Base-by-base conservation (phyloP, 2,797 vertebrate genomes). In the Sebastes umbrosus region DNA sequence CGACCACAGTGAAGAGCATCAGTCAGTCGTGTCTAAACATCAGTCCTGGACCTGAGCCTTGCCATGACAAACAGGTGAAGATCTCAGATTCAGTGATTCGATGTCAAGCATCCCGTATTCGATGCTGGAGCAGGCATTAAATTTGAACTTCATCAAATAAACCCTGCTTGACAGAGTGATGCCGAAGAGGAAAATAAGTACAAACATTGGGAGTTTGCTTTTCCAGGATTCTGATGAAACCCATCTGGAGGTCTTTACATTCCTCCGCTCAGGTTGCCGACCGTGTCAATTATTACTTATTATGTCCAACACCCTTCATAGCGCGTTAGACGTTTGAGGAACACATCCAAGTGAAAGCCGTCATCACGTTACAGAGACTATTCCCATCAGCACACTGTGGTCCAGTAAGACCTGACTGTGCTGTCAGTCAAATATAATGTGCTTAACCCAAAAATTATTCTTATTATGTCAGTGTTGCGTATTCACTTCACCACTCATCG, bases 221-320 rank as follows among this genome's bases (percentile, higher is more conserved):
- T 82, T 91, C 63, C 86, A 80, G 64, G 58, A 74, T 77, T 83
- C 62, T 84, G 69, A 94, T 92, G 71, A 83, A 90, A 86, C 46
- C 84, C 93, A 90, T 68, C 69, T 91, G 90, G n/a, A 76, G 59
- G 54, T 70, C 57, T 58, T 58, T 50, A 32, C 76, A 83, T 86
- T 86, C 82, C 84, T 80, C 62, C 5, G 84, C 80, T 90, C 86
- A 78, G 83, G 63, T 88, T 82, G 32, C 79, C 12, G n/a, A 62
- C 32, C 10, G 6, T 88, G 81, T 88, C 79, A 62, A 12, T 75
- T 74, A 11, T 70, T 73, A 55, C 67, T 86, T 80, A 66, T 72
- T 73, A 77, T 20, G 54, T 66, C 77, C 70, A 76, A 22, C 58
- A 20, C 11, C 77, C 52, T 63, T 67, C 70, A 20, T 32, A 55